These are phyloP conservation scores for Megathymus violae DNA, from an alignment of 1,140 invertebrate genomes.

Conservation along the genomic window DNA sequence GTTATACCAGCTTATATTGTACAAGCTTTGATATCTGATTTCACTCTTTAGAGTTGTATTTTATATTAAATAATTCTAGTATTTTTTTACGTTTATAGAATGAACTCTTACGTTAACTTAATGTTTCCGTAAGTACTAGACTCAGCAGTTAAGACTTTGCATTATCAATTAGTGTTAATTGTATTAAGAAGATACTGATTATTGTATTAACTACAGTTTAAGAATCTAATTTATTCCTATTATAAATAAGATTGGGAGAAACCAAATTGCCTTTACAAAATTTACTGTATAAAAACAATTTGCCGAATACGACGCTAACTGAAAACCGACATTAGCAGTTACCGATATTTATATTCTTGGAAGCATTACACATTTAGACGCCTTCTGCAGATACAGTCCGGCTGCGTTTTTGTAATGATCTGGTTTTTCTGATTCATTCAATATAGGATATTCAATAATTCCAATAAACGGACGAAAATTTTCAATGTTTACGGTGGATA, in stretches of 20 bases:
- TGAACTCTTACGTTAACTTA: no score
- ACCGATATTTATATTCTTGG: constrained; percentile 24
- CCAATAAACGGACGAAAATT: constrained; percentile 9
- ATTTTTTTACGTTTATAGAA: no score
- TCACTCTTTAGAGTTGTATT: no score
- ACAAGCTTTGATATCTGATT: no score
- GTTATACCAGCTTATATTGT: no score
- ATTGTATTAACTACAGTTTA: neutral
- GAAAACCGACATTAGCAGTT: constrained; percentile 23
- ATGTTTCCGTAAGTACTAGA: no score
- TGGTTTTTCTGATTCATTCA: constrained; percentile 4
- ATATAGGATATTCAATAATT: constrained; percentile 12
- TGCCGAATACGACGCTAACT: constrained; percentile 6
- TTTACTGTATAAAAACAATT: constrained; percentile 10
- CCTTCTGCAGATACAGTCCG: constrained; percentile 6
- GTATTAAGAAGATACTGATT: no score
- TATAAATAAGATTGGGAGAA: constrained; percentile 10
- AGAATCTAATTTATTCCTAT: constrained; percentile 2
- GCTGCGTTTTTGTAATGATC: constrained; percentile 9
- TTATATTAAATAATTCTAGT: no score
- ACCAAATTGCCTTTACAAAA: constrained; percentile 12
- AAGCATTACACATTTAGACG: constrained; percentile 9
- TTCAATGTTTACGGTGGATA: constrained; percentile 16
- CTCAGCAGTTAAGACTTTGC: no score
- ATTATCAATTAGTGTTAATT: no score